Percentiles rank a stretch among this genome's conserved stretches.
These are phyloP conservation scores for Lampris megalopsis DNA, from an alignment of 2,113 vertebrate species.

Conservation along the genomic window DNA sequence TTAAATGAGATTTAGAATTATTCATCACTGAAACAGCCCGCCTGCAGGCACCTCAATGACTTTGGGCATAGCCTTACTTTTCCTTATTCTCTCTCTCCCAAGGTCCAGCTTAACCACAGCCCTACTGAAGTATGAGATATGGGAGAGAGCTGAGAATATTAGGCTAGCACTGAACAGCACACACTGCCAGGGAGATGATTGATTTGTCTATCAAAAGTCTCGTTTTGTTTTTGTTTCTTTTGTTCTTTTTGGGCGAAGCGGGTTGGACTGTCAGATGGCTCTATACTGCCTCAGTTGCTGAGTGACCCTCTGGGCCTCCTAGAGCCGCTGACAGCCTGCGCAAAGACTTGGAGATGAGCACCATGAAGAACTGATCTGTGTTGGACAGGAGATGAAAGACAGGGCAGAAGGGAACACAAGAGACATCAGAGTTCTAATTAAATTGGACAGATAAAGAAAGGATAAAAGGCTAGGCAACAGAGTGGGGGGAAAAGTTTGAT, in stretches of 20 bases:
- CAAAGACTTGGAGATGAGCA: slow-evolving; percentile 12
- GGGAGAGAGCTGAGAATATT: neutral
- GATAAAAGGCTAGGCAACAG: slow-evolving; percentile 59
- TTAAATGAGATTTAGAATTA: slow-evolving; percentile 50
- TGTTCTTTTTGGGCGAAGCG: too few relatives aligned
- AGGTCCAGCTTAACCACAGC: neutral
- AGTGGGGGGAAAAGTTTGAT: slow-evolving; percentile 35
- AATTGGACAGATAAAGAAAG: slow-evolving; percentile 61
- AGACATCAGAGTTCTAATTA: slow-evolving; percentile 63
- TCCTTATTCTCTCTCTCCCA: neutral
- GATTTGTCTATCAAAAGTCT: slow-evolving; percentile 22
- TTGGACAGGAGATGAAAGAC: slow-evolving; percentile 72
- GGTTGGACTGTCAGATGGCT: neutral
- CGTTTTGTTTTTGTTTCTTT: slow-evolving; percentile 10
- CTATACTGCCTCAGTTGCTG: slow-evolving; percentile 2
- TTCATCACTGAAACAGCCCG: slow-evolving; percentile 43
- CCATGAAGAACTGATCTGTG: slow-evolving; percentile 69
- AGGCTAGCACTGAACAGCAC: neutral
- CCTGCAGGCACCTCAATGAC: slow-evolving; percentile 12
- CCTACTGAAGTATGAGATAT: neutral
- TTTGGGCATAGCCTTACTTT: slow-evolving; percentile 1
- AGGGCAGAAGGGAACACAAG: slow-evolving; percentile 37
- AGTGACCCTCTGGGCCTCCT: slow-evolving; percentile 11
- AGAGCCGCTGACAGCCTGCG: slow-evolving; percentile 29
- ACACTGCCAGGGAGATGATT: neutral